Evolutionary conservation across 2,113 vertebrate species (phyloP).

Genomic region (Vicugna pacos): DNA sequence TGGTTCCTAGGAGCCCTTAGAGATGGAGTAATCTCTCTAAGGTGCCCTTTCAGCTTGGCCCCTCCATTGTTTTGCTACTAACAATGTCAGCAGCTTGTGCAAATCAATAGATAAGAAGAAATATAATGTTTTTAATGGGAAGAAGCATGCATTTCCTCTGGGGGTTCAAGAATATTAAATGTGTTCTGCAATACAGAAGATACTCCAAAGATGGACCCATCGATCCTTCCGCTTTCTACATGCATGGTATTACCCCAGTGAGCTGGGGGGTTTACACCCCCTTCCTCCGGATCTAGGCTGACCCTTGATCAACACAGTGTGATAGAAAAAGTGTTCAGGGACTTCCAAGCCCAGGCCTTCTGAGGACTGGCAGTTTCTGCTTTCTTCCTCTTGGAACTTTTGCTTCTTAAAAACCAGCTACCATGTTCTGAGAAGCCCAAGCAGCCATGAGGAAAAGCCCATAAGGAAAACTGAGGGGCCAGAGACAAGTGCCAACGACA

Average conservation of each 20-base stretch:
- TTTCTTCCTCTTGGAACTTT: not conserved
- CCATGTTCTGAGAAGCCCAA: not conserved
- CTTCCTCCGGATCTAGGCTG: not conserved
- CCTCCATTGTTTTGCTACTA: not conserved
- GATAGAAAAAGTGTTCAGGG: not conserved
- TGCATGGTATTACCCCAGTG: fast-evolving
- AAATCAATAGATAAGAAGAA: not conserved
- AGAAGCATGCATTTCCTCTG: not conserved
- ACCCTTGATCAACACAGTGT: not conserved
- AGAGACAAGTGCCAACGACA: not conserved
- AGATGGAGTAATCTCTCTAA: not conserved
- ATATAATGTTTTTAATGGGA: not conserved
- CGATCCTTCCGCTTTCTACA: not conserved
- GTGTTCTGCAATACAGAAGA: not conserved
- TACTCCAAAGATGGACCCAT: not conserved
- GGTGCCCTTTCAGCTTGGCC: not conserved
- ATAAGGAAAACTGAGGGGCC: not conserved
- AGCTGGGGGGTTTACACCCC: too few species aligned
- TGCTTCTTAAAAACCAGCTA: not conserved
- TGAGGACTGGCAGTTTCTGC: not conserved
- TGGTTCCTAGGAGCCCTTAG: not conserved
- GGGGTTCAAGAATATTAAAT: not conserved
- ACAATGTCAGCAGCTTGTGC: not conserved
- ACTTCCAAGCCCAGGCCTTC: not conserved
- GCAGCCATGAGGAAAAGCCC: not conserved